Evolutionary conservation across 2,113 vertebrate species (phyloP), one percentile per base, ranked within the genome.

Genomic region (Chamaea fasciata): DNA sequence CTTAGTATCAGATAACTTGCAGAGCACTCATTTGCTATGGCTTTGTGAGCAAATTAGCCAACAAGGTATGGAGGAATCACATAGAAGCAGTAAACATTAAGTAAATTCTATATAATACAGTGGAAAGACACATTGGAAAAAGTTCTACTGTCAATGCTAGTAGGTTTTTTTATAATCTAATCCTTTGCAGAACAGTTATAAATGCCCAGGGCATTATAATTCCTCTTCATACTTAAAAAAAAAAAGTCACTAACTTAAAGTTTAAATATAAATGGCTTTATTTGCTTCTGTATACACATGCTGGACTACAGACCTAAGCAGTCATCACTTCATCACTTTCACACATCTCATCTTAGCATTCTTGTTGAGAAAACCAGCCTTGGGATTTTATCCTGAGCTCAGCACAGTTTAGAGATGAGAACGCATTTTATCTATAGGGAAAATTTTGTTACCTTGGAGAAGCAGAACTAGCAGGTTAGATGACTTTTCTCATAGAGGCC

Each of bases 301-400:
- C 17, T 87, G 39, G 33, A 90, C 44, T 23, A 74, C 3, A 80
- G 28, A 42, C 63, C 42, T 57, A 83, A 85, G 62, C 21, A 82
- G 63, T 39, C 31, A 33, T 50, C 31, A 13, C 22, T 70, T 39
- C 31, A 33, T 50, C 31, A 13, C 22, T 70, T 89, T 70, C 31
- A 59, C 30, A 35, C 0, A 0, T 17, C 41, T 35, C 53, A 79
- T 4, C 14, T 64, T 67, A 65, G 2, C 14, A 37, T 69, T 80
- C 42, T 49, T 71, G 11, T 63, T 59, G 70, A 73, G 78, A 84
- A 83, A 90, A 60, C 1, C 49, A 91, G n/a, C 31, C 57, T 89
- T 24, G 44, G 39, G 26, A 79, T 69, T 91, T 90, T 78, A 33
- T 33, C 93, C 19, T 52, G 57, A 89, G 64, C 19, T 60, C 35